These are phyloP conservation scores for Spicauda simplicius DNA, from an alignment of 2,888 invertebrate genomes.

Conservation along the genomic window DNA sequence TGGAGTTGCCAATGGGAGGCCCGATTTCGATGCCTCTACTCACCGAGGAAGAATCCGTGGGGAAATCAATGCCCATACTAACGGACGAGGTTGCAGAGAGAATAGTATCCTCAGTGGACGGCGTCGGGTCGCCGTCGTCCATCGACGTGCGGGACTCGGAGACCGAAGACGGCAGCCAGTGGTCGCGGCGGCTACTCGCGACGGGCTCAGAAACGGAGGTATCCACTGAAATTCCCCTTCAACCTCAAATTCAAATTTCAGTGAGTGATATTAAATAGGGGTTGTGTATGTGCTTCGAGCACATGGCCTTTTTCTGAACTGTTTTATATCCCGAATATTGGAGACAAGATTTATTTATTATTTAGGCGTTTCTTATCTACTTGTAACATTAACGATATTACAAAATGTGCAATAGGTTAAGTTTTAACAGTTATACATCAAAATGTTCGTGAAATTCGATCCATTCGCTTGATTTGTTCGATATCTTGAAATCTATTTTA, in stretches of 20 bases:
- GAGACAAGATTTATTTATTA: constrained; percentile 46
- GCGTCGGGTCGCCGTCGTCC: constrained; percentile 60
- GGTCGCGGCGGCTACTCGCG: constrained; percentile 67
- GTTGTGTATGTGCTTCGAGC: constrained; percentile 31
- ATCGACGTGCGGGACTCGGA: constrained; percentile 62
- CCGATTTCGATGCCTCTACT: constrained; percentile 86
- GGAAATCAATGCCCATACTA: constrained; percentile 74
- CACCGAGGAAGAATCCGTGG: constrained; percentile 73
- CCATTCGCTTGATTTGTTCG: neutral
- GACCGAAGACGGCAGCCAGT: constrained; percentile 58
- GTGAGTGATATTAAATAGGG: constrained; percentile 55
- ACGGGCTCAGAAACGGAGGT: constrained; percentile 69
- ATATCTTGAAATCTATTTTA: constrained; percentile 12
- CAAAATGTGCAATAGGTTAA: constrained; percentile 65
- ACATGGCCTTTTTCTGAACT: constrained; percentile 30
- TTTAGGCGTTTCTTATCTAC: constrained; percentile 44
- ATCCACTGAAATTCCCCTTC: constrained; percentile 73
- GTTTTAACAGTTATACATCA: constrained; percentile 44
- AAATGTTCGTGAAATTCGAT: constrained; percentile 12
- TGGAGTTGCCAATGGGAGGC: constrained; percentile 57
- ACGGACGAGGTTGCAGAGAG: constrained; percentile 67
- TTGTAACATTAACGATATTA: constrained; percentile 41
- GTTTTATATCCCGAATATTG: constrained; percentile 21
- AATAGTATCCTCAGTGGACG: constrained; percentile 61
- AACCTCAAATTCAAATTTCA: constrained; percentile 70